Percentiles rank a stretch among this genome's conserved stretches.
phyloP scores from a whole-genome alignment of 2,797 vertebrate species.

The Tinamus major region DNA sequence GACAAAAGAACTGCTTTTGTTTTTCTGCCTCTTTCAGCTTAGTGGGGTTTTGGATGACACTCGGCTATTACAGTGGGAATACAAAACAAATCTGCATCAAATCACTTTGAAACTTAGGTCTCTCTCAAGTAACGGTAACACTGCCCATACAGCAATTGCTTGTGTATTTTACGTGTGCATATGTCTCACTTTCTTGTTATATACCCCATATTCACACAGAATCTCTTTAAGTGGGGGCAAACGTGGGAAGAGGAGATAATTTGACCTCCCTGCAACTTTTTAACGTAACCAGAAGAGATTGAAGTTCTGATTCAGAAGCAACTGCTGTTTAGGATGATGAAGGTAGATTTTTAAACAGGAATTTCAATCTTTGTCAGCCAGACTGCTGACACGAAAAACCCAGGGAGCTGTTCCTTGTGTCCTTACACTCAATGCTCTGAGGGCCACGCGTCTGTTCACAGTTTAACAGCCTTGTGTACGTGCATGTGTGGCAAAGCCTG shows the following conservation, averaged over 20 bases:
- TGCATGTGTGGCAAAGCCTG: neutral
- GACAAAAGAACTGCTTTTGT: slow-evolving; percentile 40
- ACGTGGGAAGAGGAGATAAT: neutral
- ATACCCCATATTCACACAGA: neutral
- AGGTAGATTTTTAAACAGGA: neutral
- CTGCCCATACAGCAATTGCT: neutral
- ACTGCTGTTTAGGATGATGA: neutral
- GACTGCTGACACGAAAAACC: neutral
- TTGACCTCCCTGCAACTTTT: neutral
- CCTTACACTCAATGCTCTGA: neutral
- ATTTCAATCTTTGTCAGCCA: neutral
- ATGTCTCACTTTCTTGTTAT: neutral
- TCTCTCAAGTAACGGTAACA: neutral
- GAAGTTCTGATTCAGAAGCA: neutral
- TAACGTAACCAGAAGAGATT: neutral
- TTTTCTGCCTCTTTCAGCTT: slow-evolving; percentile 45
- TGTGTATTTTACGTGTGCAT: neutral
- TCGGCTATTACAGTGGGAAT: slow-evolving; percentile 10
- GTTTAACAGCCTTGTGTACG: neutral
- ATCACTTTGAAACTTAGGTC: neutral
- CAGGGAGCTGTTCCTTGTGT: neutral
- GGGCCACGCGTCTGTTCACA: neutral
- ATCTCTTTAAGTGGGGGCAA: neutral
- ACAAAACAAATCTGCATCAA: slow-evolving; percentile 7
- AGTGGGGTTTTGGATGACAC: neutral